A percentile compares a stretch with the other conserved stretches of the same genome.
These are phyloP conservation scores for Iselma pallidipennis DNA, from an alignment of 2,888 invertebrate species.

Conservation along the genomic window DNA sequence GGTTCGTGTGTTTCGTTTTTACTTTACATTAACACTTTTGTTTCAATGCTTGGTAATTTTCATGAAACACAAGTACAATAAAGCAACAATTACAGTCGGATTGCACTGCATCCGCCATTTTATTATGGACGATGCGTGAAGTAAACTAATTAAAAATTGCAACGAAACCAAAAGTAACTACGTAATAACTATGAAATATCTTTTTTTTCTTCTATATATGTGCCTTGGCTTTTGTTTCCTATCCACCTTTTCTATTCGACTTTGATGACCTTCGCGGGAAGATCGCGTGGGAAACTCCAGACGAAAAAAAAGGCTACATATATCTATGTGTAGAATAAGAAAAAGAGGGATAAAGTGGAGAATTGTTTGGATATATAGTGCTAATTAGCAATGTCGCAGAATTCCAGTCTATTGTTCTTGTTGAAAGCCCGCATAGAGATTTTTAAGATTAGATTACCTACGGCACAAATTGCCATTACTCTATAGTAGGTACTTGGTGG, in stretches of 20 bases:
- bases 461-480: neutral
- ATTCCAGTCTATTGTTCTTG: slow-evolving; percentile 42
- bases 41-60: too few species aligned
- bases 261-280: slow-evolving; percentile 42
- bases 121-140: slow-evolving; percentile 46
- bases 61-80: neutral
- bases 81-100: slow-evolving; percentile 36
- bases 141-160: slow-evolving; percentile 49
- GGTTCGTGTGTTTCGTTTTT: neutral
- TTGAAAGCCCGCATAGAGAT: slow-evolving; percentile 43
- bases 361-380: slow-evolving; percentile 44
- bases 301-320: neutral
- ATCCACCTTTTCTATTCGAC: slow-evolving; percentile 29
- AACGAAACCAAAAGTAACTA: slow-evolving; percentile 51
- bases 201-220: slow-evolving; percentile 36
- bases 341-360: neutral
- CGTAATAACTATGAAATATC: slow-evolving; percentile 47
- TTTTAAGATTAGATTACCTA: slow-evolving; percentile 4
- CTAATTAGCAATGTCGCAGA: slow-evolving; percentile 48
- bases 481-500: neutral
- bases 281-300: neutral
- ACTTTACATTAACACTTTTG: neutral
- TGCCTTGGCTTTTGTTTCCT: slow-evolving; percentile 9
- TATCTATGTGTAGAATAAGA: neutral
- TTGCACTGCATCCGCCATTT: slow-evolving; percentile 48